Percentiles rank a stretch among this genome's conserved stretches.
Evolutionary conservation across 1,140 invertebrate genomes (phyloP).

Genomic region (Hestina assimilis): DNA sequence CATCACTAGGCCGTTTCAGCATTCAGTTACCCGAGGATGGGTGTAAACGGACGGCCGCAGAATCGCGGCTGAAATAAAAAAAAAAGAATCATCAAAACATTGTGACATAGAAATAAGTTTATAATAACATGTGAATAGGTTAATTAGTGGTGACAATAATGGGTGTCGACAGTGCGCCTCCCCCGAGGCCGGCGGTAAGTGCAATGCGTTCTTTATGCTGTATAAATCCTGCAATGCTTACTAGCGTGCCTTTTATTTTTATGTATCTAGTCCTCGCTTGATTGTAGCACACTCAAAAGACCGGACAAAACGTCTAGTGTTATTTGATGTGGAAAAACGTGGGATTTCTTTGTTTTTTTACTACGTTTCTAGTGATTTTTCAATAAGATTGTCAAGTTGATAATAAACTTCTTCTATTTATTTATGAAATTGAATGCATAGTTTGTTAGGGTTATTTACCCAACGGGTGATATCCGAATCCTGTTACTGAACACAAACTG

Average conservation of each 20-base stretch:
- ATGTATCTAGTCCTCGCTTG: slow-evolving; percentile 4
- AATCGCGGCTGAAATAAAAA: slow-evolving; percentile 36
- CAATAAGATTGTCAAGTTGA: neutral
- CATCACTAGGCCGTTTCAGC: slow-evolving; percentile 40
- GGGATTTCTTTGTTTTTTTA: neutral
- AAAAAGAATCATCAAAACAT: slow-evolving; percentile 22
- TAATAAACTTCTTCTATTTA: too few relatives aligned
- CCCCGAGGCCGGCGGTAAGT: slow-evolving; percentile 36
- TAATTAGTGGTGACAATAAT: slow-evolving; percentile 37
- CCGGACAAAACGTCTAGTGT: neutral
- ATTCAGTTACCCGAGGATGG: slow-evolving; percentile 53
- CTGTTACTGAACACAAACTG: too few relatives aligned
- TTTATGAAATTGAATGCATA: too few relatives aligned
- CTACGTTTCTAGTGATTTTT: neutral
- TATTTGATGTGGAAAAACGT: neutral
- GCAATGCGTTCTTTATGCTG: neutral
- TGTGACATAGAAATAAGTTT: slow-evolving; percentile 25
- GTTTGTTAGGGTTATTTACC: too few relatives aligned
- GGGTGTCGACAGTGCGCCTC: slow-evolving; percentile 58
- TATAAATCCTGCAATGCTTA: slow-evolving; percentile 4
- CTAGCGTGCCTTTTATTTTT: neutral
- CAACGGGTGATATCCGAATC: too few relatives aligned
- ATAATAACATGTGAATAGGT: slow-evolving; percentile 36
- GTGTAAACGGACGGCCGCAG: slow-evolving; percentile 41
- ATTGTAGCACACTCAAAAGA: slow-evolving; percentile 1